These are phyloP conservation scores for Pollenia angustigena DNA, from an alignment of 2,888 invertebrate genomes.

Conservation along the genomic window DNA sequence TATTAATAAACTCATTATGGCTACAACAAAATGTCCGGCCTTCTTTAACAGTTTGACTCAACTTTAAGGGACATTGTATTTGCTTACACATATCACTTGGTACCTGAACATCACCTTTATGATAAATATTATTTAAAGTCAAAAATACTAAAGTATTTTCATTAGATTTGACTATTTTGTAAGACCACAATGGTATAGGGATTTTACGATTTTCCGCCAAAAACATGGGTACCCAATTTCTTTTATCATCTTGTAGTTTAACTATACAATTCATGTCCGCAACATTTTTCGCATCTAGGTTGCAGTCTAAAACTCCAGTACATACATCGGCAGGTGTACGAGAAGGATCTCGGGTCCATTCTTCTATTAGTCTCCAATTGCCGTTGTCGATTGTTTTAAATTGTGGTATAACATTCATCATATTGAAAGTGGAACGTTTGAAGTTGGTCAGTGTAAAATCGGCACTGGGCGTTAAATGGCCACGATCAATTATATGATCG, in stretches of 20 bases:
- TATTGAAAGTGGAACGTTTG: slow-evolving; percentile 85
- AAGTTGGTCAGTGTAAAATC: slow-evolving; percentile 84
- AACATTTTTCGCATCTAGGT: slow-evolving; percentile 19
- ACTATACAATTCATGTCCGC: slow-evolving; percentile 43
- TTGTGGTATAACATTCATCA: slow-evolving; percentile 85
- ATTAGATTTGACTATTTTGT: slow-evolving; percentile 54
- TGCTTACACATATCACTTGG: not conserved
- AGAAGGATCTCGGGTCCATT: slow-evolving; percentile 80
- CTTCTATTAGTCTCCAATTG: slow-evolving; percentile 85
- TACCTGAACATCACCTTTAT: not conserved
- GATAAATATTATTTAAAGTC: slow-evolving; percentile 61
- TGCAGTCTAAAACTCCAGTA: slow-evolving; percentile 58
- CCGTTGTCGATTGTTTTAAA: slow-evolving; percentile 85
- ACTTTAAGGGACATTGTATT: slow-evolving; percentile 9
- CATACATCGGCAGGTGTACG: slow-evolving; percentile 75
- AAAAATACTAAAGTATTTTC: slow-evolving; percentile 37
- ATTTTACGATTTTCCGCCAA: slow-evolving; percentile 41
- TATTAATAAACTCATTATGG: slow-evolving; percentile 43
- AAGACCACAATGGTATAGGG: slow-evolving; percentile 65
- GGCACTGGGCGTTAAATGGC: slow-evolving; percentile 84
- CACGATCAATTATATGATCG: slow-evolving; percentile 79
- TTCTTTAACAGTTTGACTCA: not conserved
- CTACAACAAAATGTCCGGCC: slow-evolving; percentile 50
- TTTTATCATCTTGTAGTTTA: not conserved
- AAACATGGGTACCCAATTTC: slow-evolving; percentile 45